Evolutionary conservation across 2,888 invertebrate species (phyloP).

Genomic region (Drosophila quinaria): DNA sequence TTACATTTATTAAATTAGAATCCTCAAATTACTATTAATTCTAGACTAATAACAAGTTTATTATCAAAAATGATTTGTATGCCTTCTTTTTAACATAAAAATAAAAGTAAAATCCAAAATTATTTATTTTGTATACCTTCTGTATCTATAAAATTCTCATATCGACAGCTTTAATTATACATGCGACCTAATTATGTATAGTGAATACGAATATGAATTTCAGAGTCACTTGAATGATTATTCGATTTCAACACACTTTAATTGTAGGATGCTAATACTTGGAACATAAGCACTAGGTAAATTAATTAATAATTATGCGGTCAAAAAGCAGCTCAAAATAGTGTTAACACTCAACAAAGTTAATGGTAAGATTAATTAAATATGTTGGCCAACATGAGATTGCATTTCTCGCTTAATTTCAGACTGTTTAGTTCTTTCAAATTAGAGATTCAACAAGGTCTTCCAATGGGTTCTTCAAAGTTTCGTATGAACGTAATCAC

Average conservation of each 20-base stretch:
- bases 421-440: neutral
- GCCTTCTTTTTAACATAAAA: neutral
- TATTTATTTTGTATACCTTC: neutral
- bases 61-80: neutral
- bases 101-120: neutral
- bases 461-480: constrained; percentile 8
- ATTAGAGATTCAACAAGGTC: constrained; percentile 10
- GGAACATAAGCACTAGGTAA: neutral
- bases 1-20: neutral
- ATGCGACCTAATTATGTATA: neutral
- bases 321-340: neutral
- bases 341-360: neutral
- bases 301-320: constrained; percentile 2
- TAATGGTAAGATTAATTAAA: constrained; percentile 6
- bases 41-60: neutral
- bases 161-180: neutral
- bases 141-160: neutral
- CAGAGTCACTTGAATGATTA: too few relatives aligned
- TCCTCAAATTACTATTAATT: neutral
- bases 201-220: neutral
- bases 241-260: neutral
- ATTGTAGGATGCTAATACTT: neutral
- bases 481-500: constrained; percentile 19
- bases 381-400: constrained; percentile 10
- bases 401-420: constrained; percentile 8